These are phyloP conservation scores for Watsonalla binaria DNA, from an alignment of 2,888 invertebrate genomes.

Conservation along the genomic window DNA sequence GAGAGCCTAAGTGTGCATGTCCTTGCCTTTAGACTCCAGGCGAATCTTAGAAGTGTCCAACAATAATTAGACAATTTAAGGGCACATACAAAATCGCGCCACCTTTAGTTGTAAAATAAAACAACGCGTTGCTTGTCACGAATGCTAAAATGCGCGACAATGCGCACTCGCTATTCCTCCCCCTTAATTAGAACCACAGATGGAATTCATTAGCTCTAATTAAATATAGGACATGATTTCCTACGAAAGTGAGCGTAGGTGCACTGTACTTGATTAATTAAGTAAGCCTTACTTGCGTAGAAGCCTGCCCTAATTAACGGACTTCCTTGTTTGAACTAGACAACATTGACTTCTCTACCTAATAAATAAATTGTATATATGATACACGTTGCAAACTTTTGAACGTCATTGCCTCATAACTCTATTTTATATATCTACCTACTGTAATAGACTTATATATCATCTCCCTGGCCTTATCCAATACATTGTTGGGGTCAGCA, in stretches of 20 bases:
- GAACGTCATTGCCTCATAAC: no score
- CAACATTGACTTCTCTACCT: no score
- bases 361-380: no score
- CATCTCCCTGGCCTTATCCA: no score
- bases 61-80: background rate
- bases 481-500: no score
- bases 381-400: no score
- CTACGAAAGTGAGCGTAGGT: constrained; percentile 58
- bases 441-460: no score
- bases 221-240: constrained; percentile 65
- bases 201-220: constrained; percentile 68
- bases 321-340: constrained; percentile 11
- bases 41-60: background rate
- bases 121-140: constrained; percentile 16
- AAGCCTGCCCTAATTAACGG: constrained; percentile 37
- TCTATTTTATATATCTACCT: no score
- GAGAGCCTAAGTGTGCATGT: no score
- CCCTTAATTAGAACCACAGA: constrained; percentile 60
- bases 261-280: constrained; percentile 52
- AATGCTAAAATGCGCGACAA: constrained; percentile 15
- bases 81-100: background rate
- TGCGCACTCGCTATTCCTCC: constrained; percentile 15
- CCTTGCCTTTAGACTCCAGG: no score
- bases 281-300: constrained; percentile 30
- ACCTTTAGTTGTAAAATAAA: constrained; percentile 17